Percentiles rank a stretch among this genome's conserved stretches.
Evolutionary conservation across 37 sponge, comb jelly and placozoan genomes (phyloP).

Genomic region (Chondrilla cf. caribensis): DNA sequence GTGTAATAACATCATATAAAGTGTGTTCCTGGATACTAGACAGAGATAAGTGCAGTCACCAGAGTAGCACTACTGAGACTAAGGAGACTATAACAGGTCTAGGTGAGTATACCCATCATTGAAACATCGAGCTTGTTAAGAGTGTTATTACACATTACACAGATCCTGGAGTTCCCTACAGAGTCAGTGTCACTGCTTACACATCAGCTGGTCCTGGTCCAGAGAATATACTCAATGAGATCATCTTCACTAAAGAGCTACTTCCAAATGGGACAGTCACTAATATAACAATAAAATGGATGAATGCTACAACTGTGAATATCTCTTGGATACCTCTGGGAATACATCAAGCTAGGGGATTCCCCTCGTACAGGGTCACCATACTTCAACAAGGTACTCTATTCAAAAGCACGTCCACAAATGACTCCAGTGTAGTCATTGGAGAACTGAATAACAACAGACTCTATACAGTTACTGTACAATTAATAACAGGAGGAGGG

Average conservation of each 20-base stretch:
- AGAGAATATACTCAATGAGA: neutral
- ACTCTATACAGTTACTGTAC: neutral
- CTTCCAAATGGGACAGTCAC: neutral
- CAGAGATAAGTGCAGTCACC: too few relatives aligned
- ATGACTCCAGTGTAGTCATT: neutral
- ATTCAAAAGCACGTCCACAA: neutral
- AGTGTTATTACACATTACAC: too few relatives aligned
- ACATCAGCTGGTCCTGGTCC: neutral
- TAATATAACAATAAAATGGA: neutral
- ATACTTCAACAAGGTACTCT: neutral
- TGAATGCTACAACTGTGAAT: neutral
- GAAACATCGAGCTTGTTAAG: too few relatives aligned
- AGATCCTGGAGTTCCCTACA: neutral
- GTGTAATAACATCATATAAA: too few relatives aligned
- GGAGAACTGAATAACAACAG: neutral
- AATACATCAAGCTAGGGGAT: conserved; percentile 5
- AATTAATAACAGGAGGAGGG: neutral
- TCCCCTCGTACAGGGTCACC: neutral
- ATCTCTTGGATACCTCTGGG: conserved; percentile 3
- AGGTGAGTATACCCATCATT: too few relatives aligned
- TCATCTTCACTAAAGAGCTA: neutral
- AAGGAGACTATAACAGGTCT: too few relatives aligned
- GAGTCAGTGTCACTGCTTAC: neutral
- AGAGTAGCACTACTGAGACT: too few relatives aligned
- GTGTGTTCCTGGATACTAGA: too few relatives aligned